Base-by-base conservation (phyloP, 2,797 vertebrate genomes). In the Margarornis squamiger region DNA sequence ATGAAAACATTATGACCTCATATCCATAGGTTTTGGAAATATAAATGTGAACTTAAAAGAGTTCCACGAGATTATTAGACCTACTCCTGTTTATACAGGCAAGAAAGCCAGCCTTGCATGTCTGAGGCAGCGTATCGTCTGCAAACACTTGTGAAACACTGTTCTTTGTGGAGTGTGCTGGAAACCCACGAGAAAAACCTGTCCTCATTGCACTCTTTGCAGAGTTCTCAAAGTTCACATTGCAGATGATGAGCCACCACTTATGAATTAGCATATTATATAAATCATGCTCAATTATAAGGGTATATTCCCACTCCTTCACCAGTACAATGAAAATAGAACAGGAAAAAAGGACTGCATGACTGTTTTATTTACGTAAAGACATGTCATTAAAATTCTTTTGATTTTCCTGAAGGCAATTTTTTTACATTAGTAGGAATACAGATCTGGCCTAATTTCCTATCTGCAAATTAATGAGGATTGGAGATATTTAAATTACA, bases 301-400 rank as follows among this genome's bases (percentile, higher is more conserved):
- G 88, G 91, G 91, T 94, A 81, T 95, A 95, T 97, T 97, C 96
- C 94, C 89, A 83, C 95, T 97, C 73, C 77, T 92, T 93, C 90
- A 71, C 66, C 81, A 92, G 86, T 58, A 95, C 90, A 96, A 95
- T 94, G 80, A 97, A 96, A 97, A 97, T 94, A 96, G 95, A 93
- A 90, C 95, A 93, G 89, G 95, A 88, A 97, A 93, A 95, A 96
- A 92, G 68, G 62, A 74, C 91, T 68, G 74, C 32, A 93, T 96
- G 92, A 96, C 92, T 93, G 89, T 86, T 97, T 96, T 95, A 95
- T 97, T 97, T 96, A 96, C 67, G 94, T 96, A 96, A 95, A 94
- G 80, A 89, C 52, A 92, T 96, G 83, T 90, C 91, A 97, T 97
- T 97, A 97, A 97, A 94, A 97, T 97, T 96, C 95, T 95, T 96